Conservation (phyloP, 2,113 vertebrate species). For the Malurus elegans region DNA sequence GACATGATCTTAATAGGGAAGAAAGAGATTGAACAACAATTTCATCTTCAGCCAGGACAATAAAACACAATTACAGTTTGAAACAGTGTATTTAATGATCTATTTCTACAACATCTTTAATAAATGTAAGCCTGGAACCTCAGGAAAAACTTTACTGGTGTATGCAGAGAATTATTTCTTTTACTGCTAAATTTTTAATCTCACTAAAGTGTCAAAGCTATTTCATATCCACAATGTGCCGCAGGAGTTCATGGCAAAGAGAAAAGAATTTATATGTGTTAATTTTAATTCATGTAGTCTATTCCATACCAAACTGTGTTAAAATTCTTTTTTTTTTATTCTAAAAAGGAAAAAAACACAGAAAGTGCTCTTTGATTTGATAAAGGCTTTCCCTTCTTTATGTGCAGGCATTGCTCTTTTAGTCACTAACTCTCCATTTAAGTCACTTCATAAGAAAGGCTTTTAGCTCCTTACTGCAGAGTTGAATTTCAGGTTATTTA, state of each 20-base stretch:
- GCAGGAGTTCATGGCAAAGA: neutral
- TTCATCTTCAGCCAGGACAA: constrained; percentile 40
- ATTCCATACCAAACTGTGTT: neutral
- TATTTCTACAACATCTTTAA: neutral
- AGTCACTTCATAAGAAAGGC: neutral
- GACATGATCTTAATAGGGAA: constrained; percentile 87
- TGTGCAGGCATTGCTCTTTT: neutral
- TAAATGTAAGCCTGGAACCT: neutral
- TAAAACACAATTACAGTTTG: constrained; percentile 27
- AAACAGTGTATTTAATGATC: neutral
- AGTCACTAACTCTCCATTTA: neutral
- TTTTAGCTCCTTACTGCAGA: neutral
- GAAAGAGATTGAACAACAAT: constrained; percentile 49
- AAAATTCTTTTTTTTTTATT: neutral
- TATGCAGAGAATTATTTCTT: neutral
- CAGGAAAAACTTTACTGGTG: neutral
- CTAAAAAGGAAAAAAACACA: neutral
- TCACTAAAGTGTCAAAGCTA: neutral
- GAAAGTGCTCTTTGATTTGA: neutral
- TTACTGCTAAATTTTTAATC: neutral
- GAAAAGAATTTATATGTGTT: neutral
- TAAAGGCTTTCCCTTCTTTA: neutral
- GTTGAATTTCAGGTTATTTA: neutral
- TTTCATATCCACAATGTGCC: neutral
- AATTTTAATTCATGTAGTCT: neutral